These are phyloP conservation scores for Oncorhynchus clarkii DNA, from an alignment of 2,113 vertebrate species.

Conservation along the genomic window DNA sequence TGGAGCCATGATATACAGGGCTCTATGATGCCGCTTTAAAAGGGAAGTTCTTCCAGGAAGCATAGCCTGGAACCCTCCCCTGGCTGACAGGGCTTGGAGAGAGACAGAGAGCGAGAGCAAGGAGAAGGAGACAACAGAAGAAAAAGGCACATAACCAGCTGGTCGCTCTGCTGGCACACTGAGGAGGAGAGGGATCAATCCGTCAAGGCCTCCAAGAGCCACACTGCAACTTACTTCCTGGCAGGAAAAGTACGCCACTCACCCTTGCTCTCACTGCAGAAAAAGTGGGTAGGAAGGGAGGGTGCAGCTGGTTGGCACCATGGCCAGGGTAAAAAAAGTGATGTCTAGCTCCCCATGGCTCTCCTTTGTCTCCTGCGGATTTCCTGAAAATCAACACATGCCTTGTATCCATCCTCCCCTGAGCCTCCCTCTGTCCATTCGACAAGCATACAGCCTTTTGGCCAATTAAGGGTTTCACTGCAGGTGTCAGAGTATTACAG, in stretches of 20 bases:
- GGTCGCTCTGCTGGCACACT: neutral
- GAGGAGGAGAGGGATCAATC: slow-evolving; percentile 63
- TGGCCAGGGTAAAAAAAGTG: neutral
- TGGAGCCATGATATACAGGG: slow-evolving; percentile 74
- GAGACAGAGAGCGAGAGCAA: neutral
- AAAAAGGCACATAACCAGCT: neutral
- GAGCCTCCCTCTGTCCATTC: too few species aligned
- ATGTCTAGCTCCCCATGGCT: neutral
- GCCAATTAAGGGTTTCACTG: too few species aligned
- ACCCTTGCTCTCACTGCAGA: slow-evolving; percentile 1
- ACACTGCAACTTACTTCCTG: slow-evolving; percentile 61
- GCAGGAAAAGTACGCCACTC: slow-evolving; percentile 19
- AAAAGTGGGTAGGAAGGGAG: slow-evolving; percentile 2
- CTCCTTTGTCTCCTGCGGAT: too few species aligned
- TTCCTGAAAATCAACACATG: neutral
- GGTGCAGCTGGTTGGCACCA: neutral
- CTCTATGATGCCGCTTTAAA: slow-evolving; percentile 55
- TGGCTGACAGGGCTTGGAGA: neutral
- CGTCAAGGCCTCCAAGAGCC: slow-evolving; percentile 73
- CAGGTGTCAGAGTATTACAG: too few species aligned
- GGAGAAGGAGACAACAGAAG: neutral
- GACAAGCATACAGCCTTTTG: too few species aligned
- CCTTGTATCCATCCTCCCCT: too few species aligned
- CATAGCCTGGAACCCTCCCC: neutral
- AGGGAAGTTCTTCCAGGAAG: neutral